Percentiles rank a stretch among this genome's conserved stretches.
These are phyloP conservation scores for Nebria salina DNA, from an alignment of 2,888 invertebrate species.

Conservation along the genomic window DNA sequence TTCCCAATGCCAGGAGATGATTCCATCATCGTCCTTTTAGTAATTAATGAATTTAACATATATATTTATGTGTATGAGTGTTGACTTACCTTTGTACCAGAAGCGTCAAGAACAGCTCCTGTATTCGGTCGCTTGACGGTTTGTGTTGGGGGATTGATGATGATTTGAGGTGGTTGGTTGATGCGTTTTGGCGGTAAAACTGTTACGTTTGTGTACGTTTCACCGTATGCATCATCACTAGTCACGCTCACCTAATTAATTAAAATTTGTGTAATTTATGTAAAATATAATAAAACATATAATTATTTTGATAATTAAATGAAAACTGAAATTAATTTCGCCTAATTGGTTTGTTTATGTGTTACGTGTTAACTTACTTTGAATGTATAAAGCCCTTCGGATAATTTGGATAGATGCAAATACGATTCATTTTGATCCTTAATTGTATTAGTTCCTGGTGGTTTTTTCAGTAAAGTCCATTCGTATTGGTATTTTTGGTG, in stretches of 20 bases:
- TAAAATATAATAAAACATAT: background rate
- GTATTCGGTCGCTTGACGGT: conserved; percentile 90
- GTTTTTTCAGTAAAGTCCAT: conserved; percentile 88
- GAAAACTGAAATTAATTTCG: no score
- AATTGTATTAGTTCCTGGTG: conserved; percentile 77
- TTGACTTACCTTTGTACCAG: conserved; percentile 66
- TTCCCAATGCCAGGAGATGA: conserved; percentile 93
- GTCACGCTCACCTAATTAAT: conserved; percentile 71
- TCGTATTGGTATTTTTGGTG: conserved; percentile 84
- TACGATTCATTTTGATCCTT: conserved; percentile 85
- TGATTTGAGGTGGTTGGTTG: conserved; percentile 84
- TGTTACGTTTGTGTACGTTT: conserved; percentile 88
- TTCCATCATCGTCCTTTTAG: conserved; percentile 77
- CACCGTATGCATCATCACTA: conserved; percentile 80
- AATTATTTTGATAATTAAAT: no score
- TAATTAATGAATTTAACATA: background rate
- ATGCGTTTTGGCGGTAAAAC: conserved; percentile 85
- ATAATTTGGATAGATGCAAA: conserved; percentile 83
- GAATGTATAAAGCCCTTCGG: conserved; percentile 88
- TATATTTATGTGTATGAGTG: background rate
- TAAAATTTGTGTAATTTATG: background rate
- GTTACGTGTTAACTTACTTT: conserved; percentile 65
- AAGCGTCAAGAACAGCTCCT: conserved; percentile 88
- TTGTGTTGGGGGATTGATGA: conserved; percentile 87
- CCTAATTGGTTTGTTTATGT: background rate